Evolutionary conservation across 1,140 invertebrate genomes (phyloP), one percentile per base, ranked within the genome.

Genomic region (Stegodyphus dumicola): DNA sequence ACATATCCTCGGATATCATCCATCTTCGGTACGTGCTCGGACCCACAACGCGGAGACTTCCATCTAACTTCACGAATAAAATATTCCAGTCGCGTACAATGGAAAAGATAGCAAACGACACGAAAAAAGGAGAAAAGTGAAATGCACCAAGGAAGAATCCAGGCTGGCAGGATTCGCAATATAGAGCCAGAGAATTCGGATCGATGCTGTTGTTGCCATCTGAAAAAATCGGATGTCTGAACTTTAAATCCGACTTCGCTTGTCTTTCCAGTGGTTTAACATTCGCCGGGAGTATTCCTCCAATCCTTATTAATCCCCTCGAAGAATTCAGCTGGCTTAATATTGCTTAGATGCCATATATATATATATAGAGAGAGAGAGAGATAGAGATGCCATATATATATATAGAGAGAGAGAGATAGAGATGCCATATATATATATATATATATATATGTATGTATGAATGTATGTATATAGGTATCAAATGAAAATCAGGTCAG

Each of bases 161-260:
- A 51, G 51, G 10, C n/a, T 51, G 17, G 70, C 48, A 13, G 9
- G 17, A 7, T 13, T 33, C 33, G 33, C 33, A 33, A 33, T 33
- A 33, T 33, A 33, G 33, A 33, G 33, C 33, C 33, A 33, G 33
- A 33, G 33, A 33, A 33, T 5, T 56, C 53, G 54, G 73, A 75
- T 75, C 73, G 73, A 75, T 75, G 73, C 6, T 75, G 73, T 11
- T 75, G 54, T 75, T 75, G 73, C 73, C 73, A 75, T 75, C 60
- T 60, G 73, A 75, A 15, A 51, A 15, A 75, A 75, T 60, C 73
- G 52, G 60, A 75, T 75, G 54, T 75, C 17, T 48, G 73, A 75
- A 33, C 73, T 75, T 56, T 75, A 60, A 75, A 75, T 75, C 73
- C 15, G 33, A 33, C 33, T 75, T 75, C 60, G 49, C 73, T 75